Evolutionary conservation across 2,888 invertebrate genomes (phyloP), one percentile per base, ranked within the genome.

Genomic region (Celastrina argiolus): DNA sequence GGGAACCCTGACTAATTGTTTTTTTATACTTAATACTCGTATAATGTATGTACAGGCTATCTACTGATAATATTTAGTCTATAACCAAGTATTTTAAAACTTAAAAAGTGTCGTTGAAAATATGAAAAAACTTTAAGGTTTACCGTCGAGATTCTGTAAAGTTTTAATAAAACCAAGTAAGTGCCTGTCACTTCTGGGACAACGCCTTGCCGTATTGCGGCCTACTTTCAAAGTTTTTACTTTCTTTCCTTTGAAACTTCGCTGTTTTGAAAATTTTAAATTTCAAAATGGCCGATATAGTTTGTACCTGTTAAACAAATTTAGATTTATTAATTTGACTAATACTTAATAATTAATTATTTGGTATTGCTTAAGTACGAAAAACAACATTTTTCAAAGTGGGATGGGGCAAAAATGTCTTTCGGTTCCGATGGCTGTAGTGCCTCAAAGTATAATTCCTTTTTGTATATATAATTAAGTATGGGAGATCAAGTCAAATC

Each of bases 191-290:
- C 36, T 36, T 65, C 63, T 41, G 34, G 16, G 39, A 34, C 39
- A n/a, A 5, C 41, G 18, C 31, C 64, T 51, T 63, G 42, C 64
- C 64, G 64, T 64, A 58, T 16, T 65, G 65, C 65, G 65, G 65
- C 41, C 56, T 39, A 41, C n/a, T 61, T 36, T 22, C 34, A 39
- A 51, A 51, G 22, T 51, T 51, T 34, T 61, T 14, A 22, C 31
- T 31, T 31, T 31, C 0, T 61, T 61, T 39, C 18, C 22, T 12
- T 56, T 31, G 31, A 8, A 28, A 58, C 28, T 58, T 8, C 51
- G 59, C 59, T 34, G 34, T 31, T 31, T 59, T 10, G 51, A 51
- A 51, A 51, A 36, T 12, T 36, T 12, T 36, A 36, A 36, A 36
- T 36, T 51, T 22, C 18, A 18, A 51, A 22, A 22, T 22, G 51